Base-by-base conservation (phyloP, 2,113 vertebrate species). In the Cyphomyrus discorhynchus region DNA sequence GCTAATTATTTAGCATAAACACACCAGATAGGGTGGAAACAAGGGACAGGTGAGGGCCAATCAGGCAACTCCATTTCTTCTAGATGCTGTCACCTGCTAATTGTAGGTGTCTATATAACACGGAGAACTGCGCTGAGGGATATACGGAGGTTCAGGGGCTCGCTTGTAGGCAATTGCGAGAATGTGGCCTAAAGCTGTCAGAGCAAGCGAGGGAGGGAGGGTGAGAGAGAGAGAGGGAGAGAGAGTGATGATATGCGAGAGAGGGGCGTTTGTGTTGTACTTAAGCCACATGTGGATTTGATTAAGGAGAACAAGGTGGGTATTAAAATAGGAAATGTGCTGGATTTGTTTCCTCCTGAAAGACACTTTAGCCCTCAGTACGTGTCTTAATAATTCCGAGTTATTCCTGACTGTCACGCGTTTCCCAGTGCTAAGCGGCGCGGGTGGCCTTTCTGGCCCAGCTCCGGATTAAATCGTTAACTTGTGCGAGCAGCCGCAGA, bases 221-320 rank as follows among this genome's bases (percentile, higher is more conserved):
- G n/a, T 35, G 66, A 2, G 58, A n/a, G 58, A 31, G 66, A 24
- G 66, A 13, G 70, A 42, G 80, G 17, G 80, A 83, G 80, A 31
- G 27, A 31, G 66, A 74, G 74, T 39, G 74, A 42, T 42, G 35
- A 42, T 39, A 77, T 35, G 31, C 10, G 46, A 85, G 17, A n/a
- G 45, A 85, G 83, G 24, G 83, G 24, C 13, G 87, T 88, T 45
- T 49, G 39, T 47, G 39, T 52, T 83, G 80, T 89, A 86, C 93
- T 92, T 93, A 91, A 92, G 92, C 92, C 93, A 96, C 95, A 96
- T 96, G 95, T 96, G 95, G 92, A 92, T 94, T 93, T 91, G 93
- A 94, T 96, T 95, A 95, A 91, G 91, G 92, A 89, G 93, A 93
- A 93, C 92, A 95, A 95, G 95, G 94, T 95, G 94, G 95, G 93